Base-by-base conservation (phyloP, 2,113 vertebrate species). In the Rhizomys pruinosus region DNA sequence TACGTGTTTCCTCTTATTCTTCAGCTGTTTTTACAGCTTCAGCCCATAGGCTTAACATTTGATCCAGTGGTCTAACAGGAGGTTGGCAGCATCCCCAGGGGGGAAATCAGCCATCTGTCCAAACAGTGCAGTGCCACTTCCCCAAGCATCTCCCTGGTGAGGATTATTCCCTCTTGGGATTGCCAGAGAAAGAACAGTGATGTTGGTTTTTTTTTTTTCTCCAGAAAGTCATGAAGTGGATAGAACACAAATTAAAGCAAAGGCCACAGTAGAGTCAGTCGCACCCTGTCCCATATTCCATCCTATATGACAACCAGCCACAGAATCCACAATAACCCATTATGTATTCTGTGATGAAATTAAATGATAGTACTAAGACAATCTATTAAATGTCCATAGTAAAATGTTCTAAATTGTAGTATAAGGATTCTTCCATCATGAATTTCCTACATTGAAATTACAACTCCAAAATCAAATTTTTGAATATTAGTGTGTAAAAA, bases 401-500 rank as follows among this genome's bases (percentile, higher is more conserved):
- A 80, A 94, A 84, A 64, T 63, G 42, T 52, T 84, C 13, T 74
- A 90, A 90, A 74, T 95, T n/a, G 39, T 6, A 79, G 23, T 39
- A 72, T 79, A 87, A 79, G 10, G 63, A 22, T 66, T 90, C 32
- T 77, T 59, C 72, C 57, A 85, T 71, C 37, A 77, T 42, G 25
- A 55, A 89, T 89, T 91, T 93, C 64, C 39, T 37, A 91, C 66
- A 37, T 59, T 91, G 84, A 88, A 88, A 72, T 52, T 72, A 85
- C 34, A 94, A 29, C n/a, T 71, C 55, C 63, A 91, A 91, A 91
- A 77, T 55, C 32, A 91, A 86, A 68, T 81, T 61, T 57, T 37
- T 82, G 55, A 81, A 61, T 91, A 91, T 85, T 88, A 71, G 84
- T 63, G 44, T 42, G 63, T 86, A 91, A 89, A 86, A 91, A 89